A percentile compares a stretch with the other conserved stretches of the same genome.
Conservation (phyloP, 1,140 invertebrate species). For the Ips nitidus region DNA sequence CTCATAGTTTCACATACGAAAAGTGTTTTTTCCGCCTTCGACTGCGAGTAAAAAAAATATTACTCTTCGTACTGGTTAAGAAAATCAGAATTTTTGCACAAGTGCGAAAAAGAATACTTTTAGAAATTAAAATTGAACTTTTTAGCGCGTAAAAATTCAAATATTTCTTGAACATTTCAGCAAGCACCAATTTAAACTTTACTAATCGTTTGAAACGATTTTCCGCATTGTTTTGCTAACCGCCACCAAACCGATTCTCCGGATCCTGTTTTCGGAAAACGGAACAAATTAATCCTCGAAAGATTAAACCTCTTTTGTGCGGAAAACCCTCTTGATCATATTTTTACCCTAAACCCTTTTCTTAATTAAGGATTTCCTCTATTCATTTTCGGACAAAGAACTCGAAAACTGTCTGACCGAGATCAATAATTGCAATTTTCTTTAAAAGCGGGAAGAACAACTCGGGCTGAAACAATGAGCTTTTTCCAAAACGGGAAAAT, state of each 20-base stretch:
- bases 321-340: not conserved
- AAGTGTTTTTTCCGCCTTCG: too few relatives aligned
- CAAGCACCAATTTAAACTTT: too few relatives aligned
- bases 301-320: slow-evolving; percentile 4
- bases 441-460: not conserved
- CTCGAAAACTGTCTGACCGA: slow-evolving; percentile 2
- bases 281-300: slow-evolving; percentile 3
- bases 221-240: not conserved
- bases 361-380: slow-evolving; percentile 5
- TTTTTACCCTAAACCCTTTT: slow-evolving; percentile 3
- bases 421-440: slow-evolving; percentile 4
- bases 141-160: too few relatives aligned
- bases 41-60: too few relatives aligned
- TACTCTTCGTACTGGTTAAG: too few relatives aligned
- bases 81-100: too few relatives aligned
- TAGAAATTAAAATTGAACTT: too few relatives aligned
- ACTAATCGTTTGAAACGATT: not conserved
- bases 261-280: not conserved
- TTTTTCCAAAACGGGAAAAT: not conserved
- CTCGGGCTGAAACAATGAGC: not conserved
- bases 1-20: too few relatives aligned
- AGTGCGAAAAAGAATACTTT: too few relatives aligned
- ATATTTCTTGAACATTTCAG: too few relatives aligned
- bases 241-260: not conserved
- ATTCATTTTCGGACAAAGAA: slow-evolving; percentile 2